Conservation (phyloP, 2,888 invertebrate species). For the Bellardia bayeri region DNA sequence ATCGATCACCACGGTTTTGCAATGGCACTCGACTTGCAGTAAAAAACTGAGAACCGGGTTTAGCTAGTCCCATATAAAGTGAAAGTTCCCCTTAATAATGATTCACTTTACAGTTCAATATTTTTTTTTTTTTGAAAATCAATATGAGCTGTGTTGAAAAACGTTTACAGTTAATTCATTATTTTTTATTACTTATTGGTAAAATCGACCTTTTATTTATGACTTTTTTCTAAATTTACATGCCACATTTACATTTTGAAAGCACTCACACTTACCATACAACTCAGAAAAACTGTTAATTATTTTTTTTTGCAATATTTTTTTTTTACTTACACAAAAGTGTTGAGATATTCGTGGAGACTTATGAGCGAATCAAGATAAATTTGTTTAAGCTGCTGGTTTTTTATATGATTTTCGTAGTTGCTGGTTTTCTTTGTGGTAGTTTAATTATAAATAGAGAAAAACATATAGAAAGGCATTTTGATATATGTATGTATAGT, state of each 20-base stretch:
- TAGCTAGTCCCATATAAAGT: too few relatives aligned
- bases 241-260: neutral
- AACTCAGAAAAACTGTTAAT: constrained; percentile 29
- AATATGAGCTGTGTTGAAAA: too few relatives aligned
- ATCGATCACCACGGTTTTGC: too few relatives aligned
- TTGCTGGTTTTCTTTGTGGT: neutral
- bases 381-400: constrained; percentile 44
- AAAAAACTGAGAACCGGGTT: too few relatives aligned
- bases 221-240: neutral
- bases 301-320: constrained; percentile 34
- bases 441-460: constrained; percentile 15
- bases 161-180: neutral
- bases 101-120: neutral
- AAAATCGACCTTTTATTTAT: neutral
- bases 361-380: constrained; percentile 29
- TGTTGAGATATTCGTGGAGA: neutral
- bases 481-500: neutral
- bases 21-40: too few relatives aligned
- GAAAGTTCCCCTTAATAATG: neutral
- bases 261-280: constrained; percentile 8
- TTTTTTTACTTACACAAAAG: neutral
- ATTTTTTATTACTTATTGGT: neutral
- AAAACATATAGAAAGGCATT: neutral
- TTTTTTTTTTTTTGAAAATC: too few relatives aligned
- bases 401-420: constrained; percentile 16